Evolutionary conservation across 1,140 invertebrate genomes (phyloP).

Genomic region (Brachionus paranguensis): DNA sequence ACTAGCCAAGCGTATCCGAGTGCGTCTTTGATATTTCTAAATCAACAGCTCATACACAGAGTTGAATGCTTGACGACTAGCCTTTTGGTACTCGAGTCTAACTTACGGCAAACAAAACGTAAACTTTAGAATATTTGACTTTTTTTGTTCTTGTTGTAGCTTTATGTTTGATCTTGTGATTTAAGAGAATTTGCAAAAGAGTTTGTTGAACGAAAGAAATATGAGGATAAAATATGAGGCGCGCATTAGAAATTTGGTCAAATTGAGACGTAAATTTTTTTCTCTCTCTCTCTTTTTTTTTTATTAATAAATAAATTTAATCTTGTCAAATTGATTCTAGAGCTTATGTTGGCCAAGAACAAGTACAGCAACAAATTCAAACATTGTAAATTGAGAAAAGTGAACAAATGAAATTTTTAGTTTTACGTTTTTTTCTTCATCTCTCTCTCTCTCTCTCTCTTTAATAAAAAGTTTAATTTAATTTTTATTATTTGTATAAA

Average conservation of each 20-base stretch:
- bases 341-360: neutral
- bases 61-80: neutral
- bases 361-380: neutral
- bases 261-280: constrained; percentile 5
- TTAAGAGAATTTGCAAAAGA: neutral
- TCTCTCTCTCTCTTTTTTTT: neutral
- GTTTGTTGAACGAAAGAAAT: constrained; percentile 15
- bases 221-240: constrained; percentile 13
- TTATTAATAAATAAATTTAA: neutral
- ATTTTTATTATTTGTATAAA: too few relatives aligned
- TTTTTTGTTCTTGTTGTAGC: neutral
- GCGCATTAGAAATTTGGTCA: neutral
- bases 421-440: too few relatives aligned
- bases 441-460: too few relatives aligned
- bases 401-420: neutral
- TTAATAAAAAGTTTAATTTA: too few relatives aligned
- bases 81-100: neutral
- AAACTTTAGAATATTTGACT: neutral
- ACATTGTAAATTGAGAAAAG: neutral
- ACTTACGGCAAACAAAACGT: constrained; percentile 6
- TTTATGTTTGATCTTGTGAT: neutral
- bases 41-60: neutral
- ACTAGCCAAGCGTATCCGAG: neutral
- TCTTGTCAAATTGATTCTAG: neutral
- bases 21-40: neutral